phyloP scores from a whole-genome alignment of 2,797 vertebrate genomes.

The Oophaga sylvatica region DNA sequence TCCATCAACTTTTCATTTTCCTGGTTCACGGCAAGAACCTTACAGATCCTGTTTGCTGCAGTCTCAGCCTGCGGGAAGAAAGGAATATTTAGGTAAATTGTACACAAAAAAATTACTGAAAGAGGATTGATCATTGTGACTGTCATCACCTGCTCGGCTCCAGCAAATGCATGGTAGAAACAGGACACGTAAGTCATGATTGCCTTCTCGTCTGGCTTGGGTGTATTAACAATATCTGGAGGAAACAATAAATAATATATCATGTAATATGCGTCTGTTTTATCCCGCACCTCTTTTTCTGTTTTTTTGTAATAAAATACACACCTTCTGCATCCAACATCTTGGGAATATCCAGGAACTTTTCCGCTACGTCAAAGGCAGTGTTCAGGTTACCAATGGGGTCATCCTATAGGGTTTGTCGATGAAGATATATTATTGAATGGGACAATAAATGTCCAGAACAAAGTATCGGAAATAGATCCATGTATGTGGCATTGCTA shows the following conservation, averaged over 20 bases:
- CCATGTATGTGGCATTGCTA: neutral
- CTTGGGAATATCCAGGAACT: conserved; percentile 91
- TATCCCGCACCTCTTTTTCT: neutral
- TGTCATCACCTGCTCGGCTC: conserved; percentile 83
- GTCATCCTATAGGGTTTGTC: conserved; percentile 78
- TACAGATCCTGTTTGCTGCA: conserved; percentile 91
- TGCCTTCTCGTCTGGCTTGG: conserved; percentile 91
- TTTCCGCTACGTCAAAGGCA: conserved; percentile 91
- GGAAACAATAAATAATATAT: neutral
- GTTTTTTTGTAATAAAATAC: neutral
- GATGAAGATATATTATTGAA: neutral
- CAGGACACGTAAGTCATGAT: conserved; percentile 95
- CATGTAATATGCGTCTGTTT: neutral
- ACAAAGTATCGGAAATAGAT: neutral
- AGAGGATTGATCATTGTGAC: neutral
- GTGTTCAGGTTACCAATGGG: conserved; percentile 91
- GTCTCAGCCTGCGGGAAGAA: conserved; percentile 82
- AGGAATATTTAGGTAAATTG: neutral
- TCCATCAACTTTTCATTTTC: conserved; percentile 93
- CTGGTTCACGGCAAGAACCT: conserved; percentile 92
- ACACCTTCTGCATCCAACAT: conserved; percentile 92
- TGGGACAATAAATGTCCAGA: neutral
- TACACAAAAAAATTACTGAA: neutral
- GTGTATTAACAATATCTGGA: conserved; percentile 90
- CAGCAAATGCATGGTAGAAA: conserved; percentile 92